Percentiles rank a stretch among this genome's conserved stretches.
These are phyloP conservation scores for Trogon melanurus DNA, from an alignment of 2,113 vertebrate species.

Conservation along the genomic window DNA sequence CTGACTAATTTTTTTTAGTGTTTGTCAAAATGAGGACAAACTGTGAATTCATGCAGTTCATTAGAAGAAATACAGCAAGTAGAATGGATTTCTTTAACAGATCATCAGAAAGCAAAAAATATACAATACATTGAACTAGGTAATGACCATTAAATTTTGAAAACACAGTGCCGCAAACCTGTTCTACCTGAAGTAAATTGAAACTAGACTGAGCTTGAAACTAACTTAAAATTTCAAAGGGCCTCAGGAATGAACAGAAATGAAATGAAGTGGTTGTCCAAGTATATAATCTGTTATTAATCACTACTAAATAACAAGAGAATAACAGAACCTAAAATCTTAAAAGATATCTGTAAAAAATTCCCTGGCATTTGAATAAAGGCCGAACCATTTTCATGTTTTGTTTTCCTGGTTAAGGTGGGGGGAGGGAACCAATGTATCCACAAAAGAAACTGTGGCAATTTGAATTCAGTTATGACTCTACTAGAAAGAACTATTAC, in stretches of 20 bases:
- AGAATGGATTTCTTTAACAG: not conserved
- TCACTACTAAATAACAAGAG: not conserved
- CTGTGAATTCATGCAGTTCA: not conserved
- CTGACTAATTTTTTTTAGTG: slow-evolving; percentile 24
- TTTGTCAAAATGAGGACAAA: slow-evolving; percentile 28
- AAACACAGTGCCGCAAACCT: not conserved
- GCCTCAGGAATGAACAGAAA: not conserved
- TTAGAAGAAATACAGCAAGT: not conserved
- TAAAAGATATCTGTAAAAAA: not conserved
- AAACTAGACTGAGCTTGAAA: not conserved
- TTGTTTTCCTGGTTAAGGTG: not conserved
- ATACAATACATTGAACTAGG: not conserved
- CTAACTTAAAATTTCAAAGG: not conserved
- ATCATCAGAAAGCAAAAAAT: slow-evolving; percentile 30
- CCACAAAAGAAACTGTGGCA: not conserved
- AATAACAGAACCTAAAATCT: not conserved
- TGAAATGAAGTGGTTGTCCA: slow-evolving; percentile 17
- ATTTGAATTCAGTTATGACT: not conserved
- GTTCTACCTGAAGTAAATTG: not conserved
- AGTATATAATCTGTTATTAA: not conserved
- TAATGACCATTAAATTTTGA: not conserved
- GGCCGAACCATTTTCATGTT: not conserved
- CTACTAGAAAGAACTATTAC: not conserved
- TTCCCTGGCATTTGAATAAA: not conserved
- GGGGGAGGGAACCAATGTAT: not conserved